Evolutionary conservation across 2,113 vertebrate genomes (phyloP), one percentile per base, ranked within the genome.

Genomic region (Platichthys stellatus): DNA sequence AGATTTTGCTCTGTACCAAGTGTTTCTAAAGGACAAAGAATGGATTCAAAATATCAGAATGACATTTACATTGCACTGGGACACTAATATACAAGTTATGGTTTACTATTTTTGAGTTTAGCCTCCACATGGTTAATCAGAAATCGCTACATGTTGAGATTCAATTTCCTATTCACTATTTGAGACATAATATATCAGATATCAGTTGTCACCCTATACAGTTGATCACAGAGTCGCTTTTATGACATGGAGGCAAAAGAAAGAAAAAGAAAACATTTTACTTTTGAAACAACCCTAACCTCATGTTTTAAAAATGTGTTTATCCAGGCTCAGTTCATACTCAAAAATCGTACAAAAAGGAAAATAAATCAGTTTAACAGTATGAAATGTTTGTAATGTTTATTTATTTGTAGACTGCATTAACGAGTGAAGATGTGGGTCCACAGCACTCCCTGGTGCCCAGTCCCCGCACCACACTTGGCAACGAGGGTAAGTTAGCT

Each of bases 391-490:
- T 49, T 65, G 10, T 54, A 4, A 47, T 17, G 14, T 49, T 5
- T 78, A 11, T 74, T 53, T 28, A 13, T 81, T 73, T 78, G 20
- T 73, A 95, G 96, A 56, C 89, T 20, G 74, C 66, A 58, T 69
- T 79, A 26, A 78, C 89, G 58, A 76, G 86, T 47, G 92, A 92
- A 72, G 81, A 89, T 3, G 63, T 38, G 26, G 59, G 49, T 59
- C 70, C 67, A 64, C 81, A 80, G 73, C 74, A 54, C 63, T 79
- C 82, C 63, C 80, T 79, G 59, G 78, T 80, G 80, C 24, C 28
- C 49, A 83, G 66, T 70, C 28, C 59, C 26, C 54, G 64, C 71
- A 77, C 21, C 65, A n/a, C 83, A 66, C 26, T 11, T 21, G 13
- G 80, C 69, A 12, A 31, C 10, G 11, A 83, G 4, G 82, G 88